Conservation (phyloP, 2,113 vertebrate genomes). For the Sphaerodactylus townsendi region DNA sequence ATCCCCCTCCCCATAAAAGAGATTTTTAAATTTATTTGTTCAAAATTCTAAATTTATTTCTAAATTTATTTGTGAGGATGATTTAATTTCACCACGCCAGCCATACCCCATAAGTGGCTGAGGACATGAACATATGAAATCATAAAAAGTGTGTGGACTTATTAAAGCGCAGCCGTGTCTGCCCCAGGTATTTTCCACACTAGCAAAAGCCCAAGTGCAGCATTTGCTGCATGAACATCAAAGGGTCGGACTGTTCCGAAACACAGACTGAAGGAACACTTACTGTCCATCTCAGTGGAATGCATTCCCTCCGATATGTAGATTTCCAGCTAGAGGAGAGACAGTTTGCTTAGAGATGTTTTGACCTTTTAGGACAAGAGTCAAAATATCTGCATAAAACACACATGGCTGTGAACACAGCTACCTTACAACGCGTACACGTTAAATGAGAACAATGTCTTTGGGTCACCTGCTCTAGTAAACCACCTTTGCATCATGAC, state of each 20-base stretch:
- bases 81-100: not conserved
- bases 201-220: too few relatives aligned
- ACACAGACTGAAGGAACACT: slow-evolving; percentile 68
- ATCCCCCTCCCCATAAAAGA: too few relatives aligned
- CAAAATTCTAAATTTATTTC: too few relatives aligned
- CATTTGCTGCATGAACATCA: too few relatives aligned
- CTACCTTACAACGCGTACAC: not conserved
- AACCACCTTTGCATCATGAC: not conserved
- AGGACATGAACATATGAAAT: not conserved
- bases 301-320: slow-evolving; percentile 97
- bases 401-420: too few relatives aligned
- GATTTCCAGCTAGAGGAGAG: slow-evolving; percentile 88
- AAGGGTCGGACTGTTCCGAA: not conserved
- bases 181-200: not conserved
- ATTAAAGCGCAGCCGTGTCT: not conserved
- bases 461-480: not conserved
- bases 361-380: not conserved
- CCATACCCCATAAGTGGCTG: not conserved
- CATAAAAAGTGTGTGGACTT: too few relatives aligned
- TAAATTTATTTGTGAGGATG: not conserved
- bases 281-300: slow-evolving; percentile 96
- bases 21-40: too few relatives aligned
- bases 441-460: not conserved
- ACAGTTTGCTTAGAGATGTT: not conserved
- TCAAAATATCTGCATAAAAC: accelerated